Base-by-base conservation (phyloP, 2,797 vertebrate genomes). In the Chelonia mydas region DNA sequence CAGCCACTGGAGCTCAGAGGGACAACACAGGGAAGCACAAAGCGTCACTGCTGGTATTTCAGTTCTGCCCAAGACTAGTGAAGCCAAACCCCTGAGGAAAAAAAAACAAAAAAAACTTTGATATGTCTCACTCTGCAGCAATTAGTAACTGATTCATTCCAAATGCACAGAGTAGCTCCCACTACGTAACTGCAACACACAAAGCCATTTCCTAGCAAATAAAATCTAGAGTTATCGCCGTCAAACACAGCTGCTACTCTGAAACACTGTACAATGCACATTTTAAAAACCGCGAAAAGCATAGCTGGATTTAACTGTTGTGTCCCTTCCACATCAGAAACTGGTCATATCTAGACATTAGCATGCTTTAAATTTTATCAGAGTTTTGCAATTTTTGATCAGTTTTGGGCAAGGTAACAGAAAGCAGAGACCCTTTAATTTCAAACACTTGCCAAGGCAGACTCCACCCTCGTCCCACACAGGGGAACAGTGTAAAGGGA, bases 341-440 rank as follows among this genome's bases (percentile, higher is more conserved):
- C 7, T n/a, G 33, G 11, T 50, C 81, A 51, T 61, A 16, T 61
- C 84, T 59, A 72, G 77, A 50, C 13, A 78, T 0, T 51, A 12
- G 8, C 13, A 13, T 49, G 27, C 76, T 50, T 28, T 17, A 47
- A 16, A 5, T 8, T 15, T 11, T 72, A 47, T 84, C 45, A 74
- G 33, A 15, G 31, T 51, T 81, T 84, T 1, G 0, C 49, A 2
- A 0, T 11, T 83, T n/a, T 11, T 21, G 2, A 15, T 41, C 16
- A 57, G 5, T 51, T 85, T 57, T 83, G 61, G 61, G 19, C n/a
- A 68, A 68, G 61, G 33, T 21, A 53, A 49, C 41, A 51, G 41
- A 33, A 33, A 17, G 33, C 50, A 89, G 8, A 65, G 25, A 28
- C 28, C 31, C 77, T 57, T 84, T 80, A 11, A 17, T 77, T 76